phyloP scores from a whole-genome alignment of 2,113 vertebrate genomes.

The Paralichthys olivaceus region DNA sequence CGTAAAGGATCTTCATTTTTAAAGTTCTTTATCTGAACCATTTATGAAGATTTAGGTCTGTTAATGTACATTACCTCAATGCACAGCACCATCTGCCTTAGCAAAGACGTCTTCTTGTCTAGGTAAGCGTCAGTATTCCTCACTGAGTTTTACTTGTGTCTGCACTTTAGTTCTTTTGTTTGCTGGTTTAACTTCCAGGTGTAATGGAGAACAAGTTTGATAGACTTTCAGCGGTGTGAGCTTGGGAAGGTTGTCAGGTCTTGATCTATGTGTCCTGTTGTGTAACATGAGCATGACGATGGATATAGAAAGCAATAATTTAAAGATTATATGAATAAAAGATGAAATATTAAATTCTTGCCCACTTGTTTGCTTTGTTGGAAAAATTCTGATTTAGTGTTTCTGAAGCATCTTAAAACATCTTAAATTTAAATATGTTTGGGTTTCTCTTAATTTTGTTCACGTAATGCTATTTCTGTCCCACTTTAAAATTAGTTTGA shows the following conservation, averaged over 20 bases:
- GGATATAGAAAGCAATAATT: constrained; percentile 34
- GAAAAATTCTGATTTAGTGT: not conserved
- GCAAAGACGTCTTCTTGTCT: not conserved
- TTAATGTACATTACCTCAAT: not conserved
- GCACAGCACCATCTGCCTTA: constrained; percentile 9
- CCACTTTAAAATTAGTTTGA: too few relatives aligned
- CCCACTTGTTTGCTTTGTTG: not conserved
- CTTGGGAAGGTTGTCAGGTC: not conserved
- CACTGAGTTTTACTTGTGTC: constrained; percentile 26
- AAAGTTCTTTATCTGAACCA: not conserved
- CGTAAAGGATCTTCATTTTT: too few relatives aligned
- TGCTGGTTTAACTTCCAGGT: not conserved
- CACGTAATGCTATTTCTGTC: too few relatives aligned
- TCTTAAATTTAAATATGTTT: too few relatives aligned
- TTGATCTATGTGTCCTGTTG: not conserved
- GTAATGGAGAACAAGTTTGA: not conserved
- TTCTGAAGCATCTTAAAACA: too few relatives aligned
- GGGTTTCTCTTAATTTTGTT: too few relatives aligned
- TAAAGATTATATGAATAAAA: constrained; percentile 38
- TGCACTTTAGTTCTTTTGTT: constrained; percentile 62
- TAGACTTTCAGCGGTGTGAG: not conserved
- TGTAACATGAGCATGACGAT: not conserved
- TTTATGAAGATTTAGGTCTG: not conserved
- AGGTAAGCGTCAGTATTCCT: constrained; percentile 4
- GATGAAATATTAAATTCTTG: not conserved